A percentile compares a stretch with the other conserved stretches of the same genome.
Conservation (phyloP, 2,797 vertebrate genomes). For the Gymnoscopelus braueri region DNA sequence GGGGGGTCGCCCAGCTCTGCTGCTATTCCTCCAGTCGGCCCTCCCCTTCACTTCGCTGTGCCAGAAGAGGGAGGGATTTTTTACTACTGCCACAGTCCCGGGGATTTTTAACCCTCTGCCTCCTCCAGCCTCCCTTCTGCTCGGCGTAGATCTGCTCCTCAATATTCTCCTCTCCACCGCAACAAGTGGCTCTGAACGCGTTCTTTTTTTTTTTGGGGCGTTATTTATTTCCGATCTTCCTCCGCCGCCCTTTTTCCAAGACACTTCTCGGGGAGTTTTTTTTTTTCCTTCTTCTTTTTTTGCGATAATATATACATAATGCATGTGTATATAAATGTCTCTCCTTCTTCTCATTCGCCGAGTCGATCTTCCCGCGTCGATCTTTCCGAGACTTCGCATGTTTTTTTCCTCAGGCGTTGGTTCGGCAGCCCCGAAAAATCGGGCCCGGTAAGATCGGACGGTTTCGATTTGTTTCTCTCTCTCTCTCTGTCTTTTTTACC, state of each 20-base stretch:
- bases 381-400: conserved; percentile 16
- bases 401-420: conserved; percentile 17
- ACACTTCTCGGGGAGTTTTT: conserved; percentile 19
- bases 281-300: no score
- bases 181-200: conserved; percentile 77
- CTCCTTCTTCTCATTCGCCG: no score
- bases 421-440: conserved; percentile 35
- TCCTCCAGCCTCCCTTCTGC: conserved; percentile 58
- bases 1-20: conserved; percentile 63
- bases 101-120: conserved; percentile 87
- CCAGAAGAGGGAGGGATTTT: conserved; percentile 88
- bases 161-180: conserved; percentile 63
- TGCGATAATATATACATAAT: no score
- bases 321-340: no score
- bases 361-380: not conserved
- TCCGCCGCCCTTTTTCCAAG: conserved; percentile 48
- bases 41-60: conserved; percentile 87
- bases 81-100: conserved; percentile 79
- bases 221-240: conserved; percentile 19
- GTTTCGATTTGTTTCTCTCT: conserved; percentile 30
- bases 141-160: conserved; percentile 61
- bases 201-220: conserved; percentile 28
- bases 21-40: conserved; percentile 89
- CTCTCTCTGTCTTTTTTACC: no score
- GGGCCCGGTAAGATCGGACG: conserved; percentile 30